Evolutionary conservation across 2,113 vertebrate species (phyloP), one percentile per base, ranked within the genome.

Genomic region (Tyrannus savana): DNA sequence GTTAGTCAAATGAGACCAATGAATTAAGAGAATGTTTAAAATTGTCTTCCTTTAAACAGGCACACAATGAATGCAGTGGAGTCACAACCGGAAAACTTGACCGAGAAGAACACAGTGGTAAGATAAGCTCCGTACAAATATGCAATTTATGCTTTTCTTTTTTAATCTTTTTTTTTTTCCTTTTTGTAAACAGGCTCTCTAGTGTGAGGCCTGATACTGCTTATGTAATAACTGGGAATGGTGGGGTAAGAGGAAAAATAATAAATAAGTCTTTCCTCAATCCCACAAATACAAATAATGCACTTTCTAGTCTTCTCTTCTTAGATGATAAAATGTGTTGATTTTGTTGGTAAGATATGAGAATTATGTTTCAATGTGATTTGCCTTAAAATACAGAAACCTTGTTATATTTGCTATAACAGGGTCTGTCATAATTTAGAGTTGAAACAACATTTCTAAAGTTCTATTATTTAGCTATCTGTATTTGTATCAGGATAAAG

Each of bases 1-100:
- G 97, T 97, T 97, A 98, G 97, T 93, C 96, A 97, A 97, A 98
- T 87, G 95, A 97, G 96, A 97, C 95, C 85, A 93, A 92, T 55
- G 89, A 97, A 96, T 97, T 97, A 94, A 42, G 97, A 96, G 95
- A 97, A 96, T 62, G 87, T 96, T 96, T 91, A 96, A 95, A 97
- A 97, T 90, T 96, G 59, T 90, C 97, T 96, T 96, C 89, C 91
- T 97, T 95, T 95, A 96, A 95, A 91, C 86, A 94, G n/a, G 10
- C 84, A 79, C 35, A 55, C 95, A 94, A 97, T 96, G 93, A 96
- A 72, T 63, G 87, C 94, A 95, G 95, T 95, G 31, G 87, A 97
- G 71, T 55, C 94, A 91, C 96, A 92, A 87, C 76, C 30, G 25
- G 94, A 96, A 96, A 97, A 97, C 82, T 90, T 96, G 56, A 92